Evolutionary conservation across 2,113 vertebrate genomes (phyloP), one percentile per base, ranked within the genome.

Genomic region (Psammodynastes pulverulentus): DNA sequence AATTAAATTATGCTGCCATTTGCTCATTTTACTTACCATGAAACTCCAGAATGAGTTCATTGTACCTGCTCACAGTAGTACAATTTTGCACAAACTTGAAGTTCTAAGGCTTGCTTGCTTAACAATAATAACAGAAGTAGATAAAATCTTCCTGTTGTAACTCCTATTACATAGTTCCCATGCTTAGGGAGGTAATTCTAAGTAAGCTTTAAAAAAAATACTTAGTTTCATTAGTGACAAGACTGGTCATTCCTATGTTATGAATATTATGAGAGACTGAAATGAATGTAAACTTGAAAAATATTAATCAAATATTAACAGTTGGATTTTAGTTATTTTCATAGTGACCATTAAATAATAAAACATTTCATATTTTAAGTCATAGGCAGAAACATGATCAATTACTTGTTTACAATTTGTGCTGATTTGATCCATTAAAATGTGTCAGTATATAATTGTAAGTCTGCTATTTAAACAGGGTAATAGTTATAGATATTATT

Each of bases 401-500:
- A 0, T 96, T 96, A 96, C 94, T 51, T 91, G 93, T 96, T 94
- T 94, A 94, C 93, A 89, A 88, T 94, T 96, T 56, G 94, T 94
- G 45, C 26, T 43, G 94, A 96, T 94, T 94, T 96, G 94, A 94
- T 93, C 53, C 90, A 92, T 88, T 96, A 93, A 93, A 91, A 93
- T 94, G 91, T 97, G 92, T 89, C 92, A 94, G 79, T 96, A 94
- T 91, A 48, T 93, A 95, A 95, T 94, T 97, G 90, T 96, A 96
- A 93, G 92, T 98, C 97, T 97, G 95, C 94, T 97, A 93, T 94
- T 96, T 89, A 86, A 97, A 96, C 94, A 96, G 96, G 96, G 95
- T 95, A 95, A 96, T 96, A 95, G 96, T 94, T 97, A 97, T 98
- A 97, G 95, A 95, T 98, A 94, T 97, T 95, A 96, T 97, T 97